Evolutionary conservation across 2,888 invertebrate species (phyloP).

Genomic region (Polia nebulosa): DNA sequence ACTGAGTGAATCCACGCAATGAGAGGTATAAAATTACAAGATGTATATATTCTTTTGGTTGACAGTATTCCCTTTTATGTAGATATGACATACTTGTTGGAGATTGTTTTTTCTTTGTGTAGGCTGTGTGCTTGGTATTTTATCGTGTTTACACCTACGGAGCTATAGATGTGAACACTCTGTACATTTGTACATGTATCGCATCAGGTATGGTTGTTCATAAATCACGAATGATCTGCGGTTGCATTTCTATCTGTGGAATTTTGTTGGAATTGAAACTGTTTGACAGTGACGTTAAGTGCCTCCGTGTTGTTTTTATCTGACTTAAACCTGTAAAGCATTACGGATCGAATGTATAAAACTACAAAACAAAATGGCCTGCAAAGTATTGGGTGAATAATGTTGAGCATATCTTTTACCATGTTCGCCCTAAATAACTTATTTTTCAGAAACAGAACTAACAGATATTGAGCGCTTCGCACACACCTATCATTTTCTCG

Average conservation of each 20-base stretch:
- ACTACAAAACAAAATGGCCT: not conserved
- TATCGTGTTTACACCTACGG: constrained; percentile 28
- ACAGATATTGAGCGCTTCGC: not conserved
- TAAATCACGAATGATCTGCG: constrained; percentile 47
- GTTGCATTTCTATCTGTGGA: constrained; percentile 49
- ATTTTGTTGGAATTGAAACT: constrained; percentile 22
- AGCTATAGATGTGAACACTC: not conserved
- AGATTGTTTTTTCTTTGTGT: constrained; percentile 27
- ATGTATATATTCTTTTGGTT: constrained; percentile 42
- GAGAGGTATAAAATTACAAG: constrained; percentile 70
- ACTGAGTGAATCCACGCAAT: constrained; percentile 81
- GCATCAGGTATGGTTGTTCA: constrained; percentile 17
- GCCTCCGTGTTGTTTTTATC: not conserved
- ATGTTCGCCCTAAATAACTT: not conserved
- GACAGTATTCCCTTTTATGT: constrained; percentile 52
- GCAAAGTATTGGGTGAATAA: not conserved
- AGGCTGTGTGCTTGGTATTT: constrained; percentile 16
- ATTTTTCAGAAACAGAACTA: constrained; percentile 2
- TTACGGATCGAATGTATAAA: not conserved
- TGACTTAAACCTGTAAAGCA: not conserved
- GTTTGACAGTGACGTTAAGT: constrained; percentile 22
- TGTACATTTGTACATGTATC: constrained; percentile 12
- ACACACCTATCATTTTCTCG: not conserved
- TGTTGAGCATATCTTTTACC: not conserved
- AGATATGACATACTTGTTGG: constrained; percentile 38